These are phyloP conservation scores for Eupsilia transversa DNA, from an alignment of 2,888 invertebrate genomes.

Conservation along the genomic window DNA sequence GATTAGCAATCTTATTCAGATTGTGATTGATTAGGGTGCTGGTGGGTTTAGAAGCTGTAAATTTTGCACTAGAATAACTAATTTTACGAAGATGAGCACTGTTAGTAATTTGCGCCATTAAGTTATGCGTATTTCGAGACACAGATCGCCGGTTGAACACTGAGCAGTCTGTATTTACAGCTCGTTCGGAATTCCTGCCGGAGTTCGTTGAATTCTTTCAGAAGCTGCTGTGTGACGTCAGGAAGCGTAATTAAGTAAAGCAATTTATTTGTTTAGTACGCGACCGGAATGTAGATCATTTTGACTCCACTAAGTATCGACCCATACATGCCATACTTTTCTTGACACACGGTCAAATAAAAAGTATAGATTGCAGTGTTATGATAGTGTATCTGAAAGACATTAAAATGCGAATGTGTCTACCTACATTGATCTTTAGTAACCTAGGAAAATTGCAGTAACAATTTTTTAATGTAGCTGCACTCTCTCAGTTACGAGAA, in stretches of 20 bases:
- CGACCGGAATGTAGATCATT: background rate
- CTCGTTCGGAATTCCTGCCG: conserved; percentile 40
- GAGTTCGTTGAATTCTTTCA: conserved; percentile 46
- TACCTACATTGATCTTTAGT: background rate
- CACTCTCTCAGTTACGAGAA: background rate
- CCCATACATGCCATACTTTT: background rate
- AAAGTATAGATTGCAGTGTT: background rate
- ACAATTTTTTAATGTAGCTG: background rate
- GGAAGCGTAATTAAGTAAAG: background rate
- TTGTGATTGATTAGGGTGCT: too few species aligned
- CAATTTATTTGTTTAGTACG: conserved; percentile 3
- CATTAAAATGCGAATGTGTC: background rate
- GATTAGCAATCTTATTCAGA: too few species aligned
- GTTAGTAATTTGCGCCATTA: background rate
- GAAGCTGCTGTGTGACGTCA: conserved; percentile 6
- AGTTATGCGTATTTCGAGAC: conserved; percentile 29
- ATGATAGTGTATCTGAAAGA: background rate
- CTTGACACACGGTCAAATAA: background rate
- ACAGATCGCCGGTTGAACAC: conserved; percentile 30
- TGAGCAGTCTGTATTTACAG: conserved; percentile 34
- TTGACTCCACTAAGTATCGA: background rate
- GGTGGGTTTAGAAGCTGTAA: too few species aligned
- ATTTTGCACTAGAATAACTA: too few species aligned
- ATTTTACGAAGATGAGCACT: background rate
- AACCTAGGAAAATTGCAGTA: background rate